Conservation (phyloP, 2,113 vertebrate species). For the Cyprinus carpio region DNA sequence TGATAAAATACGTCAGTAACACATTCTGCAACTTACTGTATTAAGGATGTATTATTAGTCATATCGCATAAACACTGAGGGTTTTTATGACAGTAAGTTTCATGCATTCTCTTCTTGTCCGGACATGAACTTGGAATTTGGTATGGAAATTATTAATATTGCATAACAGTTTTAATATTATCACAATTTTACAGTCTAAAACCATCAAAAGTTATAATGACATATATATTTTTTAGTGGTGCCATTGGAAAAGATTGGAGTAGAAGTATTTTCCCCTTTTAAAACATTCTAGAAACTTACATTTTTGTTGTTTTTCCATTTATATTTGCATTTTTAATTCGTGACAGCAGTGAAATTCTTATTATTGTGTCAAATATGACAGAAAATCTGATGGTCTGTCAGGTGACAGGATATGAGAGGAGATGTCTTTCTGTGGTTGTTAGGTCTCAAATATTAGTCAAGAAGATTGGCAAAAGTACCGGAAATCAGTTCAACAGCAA, state of each 20-base stretch:
- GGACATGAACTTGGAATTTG: slow-evolving; percentile 27
- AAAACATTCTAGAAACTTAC: too few relatives aligned
- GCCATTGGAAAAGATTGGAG: background rate
- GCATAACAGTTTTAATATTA: too few relatives aligned
- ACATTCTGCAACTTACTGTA: background rate
- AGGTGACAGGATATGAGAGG: background rate
- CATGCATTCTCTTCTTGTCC: slow-evolving; percentile 6
- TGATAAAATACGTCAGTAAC: background rate
- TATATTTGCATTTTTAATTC: background rate
- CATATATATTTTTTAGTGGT: background rate
- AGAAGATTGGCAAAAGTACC: background rate
- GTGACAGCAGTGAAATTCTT: background rate
- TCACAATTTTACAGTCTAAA: background rate
- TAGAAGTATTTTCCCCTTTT: too few relatives aligned
- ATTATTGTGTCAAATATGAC: background rate
- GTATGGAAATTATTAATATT: background rate
- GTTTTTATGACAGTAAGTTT: background rate
- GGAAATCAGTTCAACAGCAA: slow-evolving; percentile 41
- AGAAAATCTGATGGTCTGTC: background rate
- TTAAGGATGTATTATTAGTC: slow-evolving; percentile 4
- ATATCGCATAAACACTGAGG: background rate
- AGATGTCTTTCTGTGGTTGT: background rate
- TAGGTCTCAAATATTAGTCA: slow-evolving; percentile 18
- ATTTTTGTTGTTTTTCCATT: background rate
- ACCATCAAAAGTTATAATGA: background rate